Conservation (phyloP, 1,140 invertebrate species). For the Procambarus virginalis region DNA sequence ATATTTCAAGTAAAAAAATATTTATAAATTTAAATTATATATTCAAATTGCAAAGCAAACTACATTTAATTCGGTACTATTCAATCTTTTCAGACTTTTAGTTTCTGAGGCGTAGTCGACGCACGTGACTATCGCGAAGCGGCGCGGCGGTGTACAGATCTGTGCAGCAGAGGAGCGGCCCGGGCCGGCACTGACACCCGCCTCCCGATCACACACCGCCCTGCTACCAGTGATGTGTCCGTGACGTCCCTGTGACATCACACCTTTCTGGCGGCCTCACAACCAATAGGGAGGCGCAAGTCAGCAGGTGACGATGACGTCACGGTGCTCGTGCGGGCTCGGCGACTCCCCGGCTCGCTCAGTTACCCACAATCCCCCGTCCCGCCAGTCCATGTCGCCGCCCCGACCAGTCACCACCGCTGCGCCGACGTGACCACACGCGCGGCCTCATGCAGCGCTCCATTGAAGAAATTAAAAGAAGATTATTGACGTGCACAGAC, state of each 20-base stretch:
- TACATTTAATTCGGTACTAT: no score
- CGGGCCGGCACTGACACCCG: slow-evolving; percentile 67
- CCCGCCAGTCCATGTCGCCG: slow-evolving; percentile 71
- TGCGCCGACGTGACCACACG: slow-evolving; percentile 70
- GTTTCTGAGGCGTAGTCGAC: slow-evolving; percentile 15
- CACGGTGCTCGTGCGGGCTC: slow-evolving; percentile 66
- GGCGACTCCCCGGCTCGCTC: slow-evolving; percentile 68
- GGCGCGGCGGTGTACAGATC: slow-evolving; percentile 48
- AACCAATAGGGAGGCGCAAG: slow-evolving; percentile 59
- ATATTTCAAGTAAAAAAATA: no score
- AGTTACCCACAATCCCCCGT: slow-evolving; percentile 71
- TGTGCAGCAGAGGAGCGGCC: slow-evolving; percentile 67
- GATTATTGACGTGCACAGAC: slow-evolving; percentile 70
- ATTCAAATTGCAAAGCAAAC: no score
- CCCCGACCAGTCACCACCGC: slow-evolving; percentile 70
- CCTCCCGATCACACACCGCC: slow-evolving; percentile 56
- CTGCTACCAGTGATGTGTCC: slow-evolving; percentile 53
- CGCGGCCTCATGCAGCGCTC: slow-evolving; percentile 71
- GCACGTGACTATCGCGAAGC: slow-evolving; percentile 46
- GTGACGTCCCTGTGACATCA: slow-evolving; percentile 50
- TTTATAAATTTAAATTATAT: no score
- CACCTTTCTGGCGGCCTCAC: neutral
- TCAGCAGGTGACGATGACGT: slow-evolving; percentile 61
- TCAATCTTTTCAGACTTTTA: neutral
- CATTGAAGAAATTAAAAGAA: slow-evolving; percentile 69